These are phyloP conservation scores for Psophia crepitans DNA, from an alignment of 2,113 vertebrate genomes.

Conservation along the genomic window DNA sequence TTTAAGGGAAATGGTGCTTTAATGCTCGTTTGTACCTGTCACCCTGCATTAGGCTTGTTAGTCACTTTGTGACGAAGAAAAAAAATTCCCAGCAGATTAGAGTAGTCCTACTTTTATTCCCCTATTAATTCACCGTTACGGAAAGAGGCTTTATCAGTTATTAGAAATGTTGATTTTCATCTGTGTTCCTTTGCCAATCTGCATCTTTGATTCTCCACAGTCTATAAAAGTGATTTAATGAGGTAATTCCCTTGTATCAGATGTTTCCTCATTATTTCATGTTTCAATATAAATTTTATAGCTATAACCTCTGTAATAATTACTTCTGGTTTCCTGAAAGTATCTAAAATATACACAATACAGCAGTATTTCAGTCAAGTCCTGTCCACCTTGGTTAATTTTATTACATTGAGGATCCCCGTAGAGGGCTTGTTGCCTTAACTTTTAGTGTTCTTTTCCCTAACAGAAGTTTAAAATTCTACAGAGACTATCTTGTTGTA, in stretches of 20 bases:
- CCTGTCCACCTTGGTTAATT: neutral
- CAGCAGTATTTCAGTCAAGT: neutral
- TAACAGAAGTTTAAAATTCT: neutral
- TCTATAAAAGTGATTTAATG: neutral
- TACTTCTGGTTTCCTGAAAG: neutral
- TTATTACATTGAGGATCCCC: neutral
- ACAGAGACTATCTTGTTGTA: neutral
- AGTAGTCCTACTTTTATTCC: neutral
- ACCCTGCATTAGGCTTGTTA: neutral
- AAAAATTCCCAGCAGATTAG: neutral
- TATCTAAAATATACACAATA: neutral
- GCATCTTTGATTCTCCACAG: neutral
- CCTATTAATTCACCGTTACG: neutral
- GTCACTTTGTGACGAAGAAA: neutral
- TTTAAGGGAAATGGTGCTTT: neutral
- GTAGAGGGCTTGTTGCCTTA: neutral
- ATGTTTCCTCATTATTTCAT: neutral
- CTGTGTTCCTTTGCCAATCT: neutral
- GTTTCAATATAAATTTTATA: neutral
- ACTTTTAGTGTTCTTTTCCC: neutral
- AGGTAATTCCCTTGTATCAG: neutral
- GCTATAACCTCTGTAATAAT: neutral
- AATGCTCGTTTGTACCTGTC: neutral
- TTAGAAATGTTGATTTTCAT: neutral
- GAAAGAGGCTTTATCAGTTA: neutral